phyloP scores from a whole-genome alignment of 2,113 vertebrate species.

The Notiomystis cincta region DNA sequence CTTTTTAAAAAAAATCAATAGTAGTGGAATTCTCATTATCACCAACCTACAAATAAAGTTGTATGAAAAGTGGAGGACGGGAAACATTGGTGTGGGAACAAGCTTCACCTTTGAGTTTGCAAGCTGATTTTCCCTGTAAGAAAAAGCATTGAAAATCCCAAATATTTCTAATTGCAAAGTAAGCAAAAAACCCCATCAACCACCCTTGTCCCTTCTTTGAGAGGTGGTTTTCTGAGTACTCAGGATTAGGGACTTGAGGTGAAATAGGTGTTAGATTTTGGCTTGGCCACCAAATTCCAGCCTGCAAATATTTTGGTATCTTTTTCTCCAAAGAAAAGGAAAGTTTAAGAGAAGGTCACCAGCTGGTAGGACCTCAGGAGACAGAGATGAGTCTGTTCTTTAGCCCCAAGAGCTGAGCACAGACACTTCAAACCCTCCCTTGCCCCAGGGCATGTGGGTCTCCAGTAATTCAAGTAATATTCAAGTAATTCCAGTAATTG shows the following conservation, averaged over 20 bases:
- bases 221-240: background rate
- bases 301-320: background rate
- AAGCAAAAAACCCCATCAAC: rapidly evolving
- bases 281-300: background rate
- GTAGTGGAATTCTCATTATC: slow-evolving; percentile 17
- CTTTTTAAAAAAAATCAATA: slow-evolving; percentile 4
- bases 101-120: background rate
- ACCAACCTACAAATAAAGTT: slow-evolving; percentile 5
- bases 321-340: background rate
- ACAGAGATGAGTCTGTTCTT: background rate
- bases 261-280: background rate
- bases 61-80: background rate
- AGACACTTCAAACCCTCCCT: background rate
- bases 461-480: too few species aligned
- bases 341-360: background rate
- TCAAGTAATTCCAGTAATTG: too few species aligned
- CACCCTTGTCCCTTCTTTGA: background rate
- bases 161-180: background rate
- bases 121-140: background rate
- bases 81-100: background rate
- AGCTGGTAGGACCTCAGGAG: background rate
- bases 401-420: background rate
- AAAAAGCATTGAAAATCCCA: background rate
- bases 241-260: background rate
- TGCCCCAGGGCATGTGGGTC: background rate